Base-by-base conservation (phyloP, 2,888 invertebrate genomes). In the Pecten maximus region DNA sequence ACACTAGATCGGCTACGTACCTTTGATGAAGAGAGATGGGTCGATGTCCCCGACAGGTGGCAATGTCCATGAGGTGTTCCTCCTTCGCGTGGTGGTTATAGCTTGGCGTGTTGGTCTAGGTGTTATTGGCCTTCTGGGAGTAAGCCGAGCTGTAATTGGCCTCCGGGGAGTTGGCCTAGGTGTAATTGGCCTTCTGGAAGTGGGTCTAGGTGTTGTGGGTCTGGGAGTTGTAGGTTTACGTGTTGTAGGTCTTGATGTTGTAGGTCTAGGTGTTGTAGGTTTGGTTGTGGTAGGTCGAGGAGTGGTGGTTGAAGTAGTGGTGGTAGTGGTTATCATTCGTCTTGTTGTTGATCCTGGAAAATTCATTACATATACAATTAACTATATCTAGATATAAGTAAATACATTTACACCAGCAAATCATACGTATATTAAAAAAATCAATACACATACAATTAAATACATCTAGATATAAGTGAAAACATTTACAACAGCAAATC, bases 241-340 rank as follows among this genome's bases (percentile, higher is more conserved):
- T 0, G 87, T 88, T 6, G 87, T 87, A 12, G 90, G 35, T 54
- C 35, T 48, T 39, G 88, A 40, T 40, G 88, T 54, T 40, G 91
- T 87, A n/a, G 91, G 90, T 19, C 87, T 90, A 23, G 91, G 44
- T 16, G 48, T 89, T 23, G 87, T 87, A 8, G 90, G 35, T 50
- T 28, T 87, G n/a, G 87, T 39, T 40, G 88, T 60, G 19, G 91
- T 87, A 35, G 91, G 89, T 16, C 88, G 90, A 19, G 91, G 50
- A 10, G 48, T 89, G 16, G 91, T 89, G 35, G 92, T 91, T 16
- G 93, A 90, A n/a, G 91, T 89, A 23, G 90, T 74, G 16, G 87
- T 35, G 44, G 91, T 50, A 40, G 60, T 88, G 15, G 89, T 90
- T 35, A 50, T 60, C 40, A 86, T 19, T 40, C 28, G 40, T 40